Base-by-base conservation (phyloP, 2,797 vertebrate species). In the Catharus ustulatus region DNA sequence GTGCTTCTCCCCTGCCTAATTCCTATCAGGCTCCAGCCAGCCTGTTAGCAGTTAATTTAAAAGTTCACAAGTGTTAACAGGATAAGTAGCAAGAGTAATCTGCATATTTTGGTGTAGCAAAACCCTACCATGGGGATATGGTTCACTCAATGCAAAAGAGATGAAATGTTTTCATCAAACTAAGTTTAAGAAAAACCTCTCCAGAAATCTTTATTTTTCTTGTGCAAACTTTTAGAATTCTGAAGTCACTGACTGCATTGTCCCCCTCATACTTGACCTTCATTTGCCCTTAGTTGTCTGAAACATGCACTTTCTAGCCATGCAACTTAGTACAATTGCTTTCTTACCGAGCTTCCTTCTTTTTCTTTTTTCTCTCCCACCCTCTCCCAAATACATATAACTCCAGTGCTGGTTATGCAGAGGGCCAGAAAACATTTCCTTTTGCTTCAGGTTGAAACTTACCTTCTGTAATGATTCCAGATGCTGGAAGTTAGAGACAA, bases 21-120 rank as follows among this genome's bases (percentile, higher is more conserved):
- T 59, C 34, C 63, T 58, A 26, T 12, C n/a, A 36, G 63, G n/a
- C 43, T 79, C 38, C 40, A 48, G 29, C 5, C 43, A 57, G 22
- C 40, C 45, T 26, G 11, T 73, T 59, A 71, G 71, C 78, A 87
- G 36, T 20, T 74, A 67, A 74, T 82, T 87, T 57, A 52, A 42
- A 82, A 58, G 38, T 20, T 89, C 72, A 63, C 57, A 85, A 63
- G 81, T 92, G 55, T 72, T 90, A 57, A 90, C 30, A 42, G 13
- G 22, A 3, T 20, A 46, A 90, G 8, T 6, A 66, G 36, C n/a
- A 24, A 24, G n/a, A 52, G 34, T 9, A 68, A 15, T 43, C 24
- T 21, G 11, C 18, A 6, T 23, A 20, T 54, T 8, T 40, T 21
- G 9, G 5, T 26, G 22, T 17, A 13, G 43, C 12, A 78, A 78